A percentile compares a stretch with the other conserved stretches of the same genome.
Evolutionary conservation across 2,888 invertebrate genomes (phyloP).

Genomic region (Hydrotaea cyrtoneurina): DNA sequence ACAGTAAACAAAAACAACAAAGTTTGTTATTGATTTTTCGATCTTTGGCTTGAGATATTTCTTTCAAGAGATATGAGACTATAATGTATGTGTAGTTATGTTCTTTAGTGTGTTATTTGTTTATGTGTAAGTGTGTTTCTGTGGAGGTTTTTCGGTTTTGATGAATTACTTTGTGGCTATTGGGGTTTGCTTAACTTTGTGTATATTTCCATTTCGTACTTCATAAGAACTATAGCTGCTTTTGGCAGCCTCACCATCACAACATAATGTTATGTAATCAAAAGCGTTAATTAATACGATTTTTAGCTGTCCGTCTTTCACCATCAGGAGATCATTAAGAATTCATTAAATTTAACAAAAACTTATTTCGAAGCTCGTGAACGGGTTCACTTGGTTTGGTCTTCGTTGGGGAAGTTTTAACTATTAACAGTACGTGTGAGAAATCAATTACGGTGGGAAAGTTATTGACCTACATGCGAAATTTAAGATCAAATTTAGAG

Average conservation of each 20-base stretch:
- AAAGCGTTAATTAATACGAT: neutral
- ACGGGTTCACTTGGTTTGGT: too few species aligned
- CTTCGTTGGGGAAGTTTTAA: too few species aligned
- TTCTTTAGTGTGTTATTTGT: too few species aligned
- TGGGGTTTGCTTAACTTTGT: neutral
- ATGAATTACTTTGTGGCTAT: too few species aligned
- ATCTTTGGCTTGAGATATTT: neutral
- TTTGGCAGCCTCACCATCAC: constrained; percentile 2
- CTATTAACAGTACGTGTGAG: too few species aligned
- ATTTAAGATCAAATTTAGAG: too few species aligned
- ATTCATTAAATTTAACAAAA: constrained; percentile 1
- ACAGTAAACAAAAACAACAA: neutral
- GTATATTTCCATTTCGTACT: neutral
- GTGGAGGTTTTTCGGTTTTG: too few species aligned
- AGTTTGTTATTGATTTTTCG: neutral
- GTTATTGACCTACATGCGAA: neutral
- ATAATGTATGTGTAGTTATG: neutral
- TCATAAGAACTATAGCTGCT: neutral
- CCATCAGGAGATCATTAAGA: constrained; percentile 21
- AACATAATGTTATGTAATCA: neutral
- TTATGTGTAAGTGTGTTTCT: too few species aligned
- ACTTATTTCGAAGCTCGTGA: too few species aligned
- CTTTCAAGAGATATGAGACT: neutral
- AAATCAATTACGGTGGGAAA: constrained; percentile 14
- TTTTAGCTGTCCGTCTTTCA: neutral